These are phyloP conservation scores for Apogon hyalosoma DNA, from an alignment of 2,797 vertebrate species.

Conservation along the genomic window DNA sequence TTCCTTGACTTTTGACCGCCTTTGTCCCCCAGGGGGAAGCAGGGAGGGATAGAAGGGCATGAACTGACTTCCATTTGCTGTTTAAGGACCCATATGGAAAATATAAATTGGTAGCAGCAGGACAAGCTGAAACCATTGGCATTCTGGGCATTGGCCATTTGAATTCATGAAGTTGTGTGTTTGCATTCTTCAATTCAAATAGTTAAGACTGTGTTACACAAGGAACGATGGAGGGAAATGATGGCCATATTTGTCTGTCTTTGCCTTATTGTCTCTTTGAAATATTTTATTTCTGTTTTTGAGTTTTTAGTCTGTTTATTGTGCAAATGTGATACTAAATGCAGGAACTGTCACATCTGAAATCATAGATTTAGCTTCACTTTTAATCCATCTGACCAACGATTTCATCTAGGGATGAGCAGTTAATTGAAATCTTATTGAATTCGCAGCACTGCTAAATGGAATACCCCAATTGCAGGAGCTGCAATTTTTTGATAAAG, in stretches of 20 bases:
- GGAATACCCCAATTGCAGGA: no score
- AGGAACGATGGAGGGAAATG: slow-evolving; percentile 47
- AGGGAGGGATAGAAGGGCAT: slow-evolving; percentile 75
- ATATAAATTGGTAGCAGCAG: slow-evolving; percentile 85
- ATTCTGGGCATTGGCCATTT: slow-evolving; percentile 75
- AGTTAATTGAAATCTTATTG: no score
- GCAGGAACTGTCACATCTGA: no score
- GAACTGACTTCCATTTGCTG: slow-evolving; percentile 78
- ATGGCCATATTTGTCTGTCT: slow-evolving; percentile 4
- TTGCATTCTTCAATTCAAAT: slow-evolving; percentile 76
- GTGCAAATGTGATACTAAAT: no score
- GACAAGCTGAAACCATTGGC: slow-evolving; percentile 74
- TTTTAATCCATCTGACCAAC: no score
- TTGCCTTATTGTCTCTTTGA: neutral
- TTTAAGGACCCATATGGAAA: slow-evolving; percentile 85
- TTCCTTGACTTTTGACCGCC: slow-evolving; percentile 87
- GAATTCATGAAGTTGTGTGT: slow-evolving; percentile 80
- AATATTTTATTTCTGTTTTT: no score
- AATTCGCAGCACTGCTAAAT: no score
- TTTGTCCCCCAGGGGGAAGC: slow-evolving; percentile 78
- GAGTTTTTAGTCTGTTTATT: no score
- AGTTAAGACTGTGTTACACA: slow-evolving; percentile 69
- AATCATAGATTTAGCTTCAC: no score
- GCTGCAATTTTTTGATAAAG: no score
- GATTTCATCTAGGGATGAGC: no score